A percentile compares a stretch with the other conserved stretches of the same genome.
These are phyloP conservation scores for Colostygia pectinataria DNA, from an alignment of 2,888 invertebrate species.

Conservation along the genomic window DNA sequence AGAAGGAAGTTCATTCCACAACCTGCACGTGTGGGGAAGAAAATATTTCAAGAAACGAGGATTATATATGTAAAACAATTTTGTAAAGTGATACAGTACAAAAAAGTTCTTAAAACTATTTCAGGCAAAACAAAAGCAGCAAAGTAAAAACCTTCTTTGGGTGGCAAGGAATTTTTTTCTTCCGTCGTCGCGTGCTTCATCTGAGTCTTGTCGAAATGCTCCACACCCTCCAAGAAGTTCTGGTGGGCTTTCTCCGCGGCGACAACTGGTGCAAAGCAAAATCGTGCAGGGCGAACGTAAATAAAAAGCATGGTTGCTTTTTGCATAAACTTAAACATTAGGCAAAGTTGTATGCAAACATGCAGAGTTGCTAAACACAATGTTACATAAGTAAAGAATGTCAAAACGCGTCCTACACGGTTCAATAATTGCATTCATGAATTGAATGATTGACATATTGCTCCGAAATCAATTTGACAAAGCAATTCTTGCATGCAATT, in stretches of 20 bases:
- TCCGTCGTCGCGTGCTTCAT: conserved; percentile 89
- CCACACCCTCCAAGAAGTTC: conserved; percentile 87
- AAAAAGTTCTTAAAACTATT: not conserved
- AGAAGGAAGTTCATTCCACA: too few relatives aligned
- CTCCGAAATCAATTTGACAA: too few relatives aligned
- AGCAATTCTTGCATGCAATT: too few relatives aligned
- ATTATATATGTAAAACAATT: not conserved
- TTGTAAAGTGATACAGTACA: too few relatives aligned
- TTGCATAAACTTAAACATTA: conserved; percentile 28
- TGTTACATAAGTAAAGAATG: conserved; percentile 18
- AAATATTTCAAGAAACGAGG: too few relatives aligned
- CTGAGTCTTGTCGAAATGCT: conserved; percentile 87
- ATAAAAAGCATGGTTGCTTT: conserved; percentile 34
- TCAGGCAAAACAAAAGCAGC: conserved; percentile 40
- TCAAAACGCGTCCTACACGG: conserved; percentile 24
- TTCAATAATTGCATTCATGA: too few relatives aligned
- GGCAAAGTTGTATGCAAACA: conserved; percentile 34
- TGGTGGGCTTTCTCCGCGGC: conserved; percentile 88
- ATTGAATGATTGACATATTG: too few relatives aligned
- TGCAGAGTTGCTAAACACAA: conserved; percentile 25
- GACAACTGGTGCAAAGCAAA: conserved; percentile 84
- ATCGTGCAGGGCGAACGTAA: conserved; percentile 61
- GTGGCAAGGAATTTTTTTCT: conserved; percentile 89
- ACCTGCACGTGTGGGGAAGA: too few relatives aligned
- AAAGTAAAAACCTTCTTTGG: conserved; percentile 85